Percentiles rank a stretch among this genome's conserved stretches.
phyloP scores from a whole-genome alignment of 2,797 vertebrate genomes.

The Hylomyscus alleni region DNA sequence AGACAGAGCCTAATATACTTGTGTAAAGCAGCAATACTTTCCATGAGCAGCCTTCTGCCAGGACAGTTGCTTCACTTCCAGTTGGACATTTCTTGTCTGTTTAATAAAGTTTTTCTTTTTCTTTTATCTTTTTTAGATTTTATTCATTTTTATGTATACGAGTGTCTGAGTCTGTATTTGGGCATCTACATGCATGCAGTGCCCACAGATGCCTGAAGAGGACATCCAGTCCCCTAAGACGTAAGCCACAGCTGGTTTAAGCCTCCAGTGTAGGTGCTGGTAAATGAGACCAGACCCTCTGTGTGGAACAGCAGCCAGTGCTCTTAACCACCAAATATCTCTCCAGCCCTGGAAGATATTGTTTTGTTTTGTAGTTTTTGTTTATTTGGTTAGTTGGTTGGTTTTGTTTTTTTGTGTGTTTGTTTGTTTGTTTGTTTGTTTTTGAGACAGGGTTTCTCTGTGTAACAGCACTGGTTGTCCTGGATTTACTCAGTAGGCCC shows the following conservation, averaged over 20 bases:
- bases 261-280: neutral
- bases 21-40: neutral
- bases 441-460: neutral
- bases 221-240: neutral
- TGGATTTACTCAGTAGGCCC: neutral
- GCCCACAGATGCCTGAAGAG: neutral
- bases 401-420: neutral
- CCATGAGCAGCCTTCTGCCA: neutral
- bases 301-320: no score
- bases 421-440: neutral
- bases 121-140: neutral
- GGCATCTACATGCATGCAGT: no score
- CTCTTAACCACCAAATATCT: neutral
- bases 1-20: neutral
- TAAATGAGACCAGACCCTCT: neutral
- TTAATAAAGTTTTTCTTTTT: slow-evolving; percentile 31
- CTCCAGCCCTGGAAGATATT: neutral
- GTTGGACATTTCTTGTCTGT: neutral
- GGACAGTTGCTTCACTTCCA: slow-evolving; percentile 56
- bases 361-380: neutral
- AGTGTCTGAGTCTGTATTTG: neutral
- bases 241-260: neutral
- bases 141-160: neutral
- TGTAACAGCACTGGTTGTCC: neutral
- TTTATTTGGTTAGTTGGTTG: neutral